These are phyloP conservation scores for Trematomus loennbergii DNA, from an alignment of 2,113 vertebrate species.

Conservation along the genomic window DNA sequence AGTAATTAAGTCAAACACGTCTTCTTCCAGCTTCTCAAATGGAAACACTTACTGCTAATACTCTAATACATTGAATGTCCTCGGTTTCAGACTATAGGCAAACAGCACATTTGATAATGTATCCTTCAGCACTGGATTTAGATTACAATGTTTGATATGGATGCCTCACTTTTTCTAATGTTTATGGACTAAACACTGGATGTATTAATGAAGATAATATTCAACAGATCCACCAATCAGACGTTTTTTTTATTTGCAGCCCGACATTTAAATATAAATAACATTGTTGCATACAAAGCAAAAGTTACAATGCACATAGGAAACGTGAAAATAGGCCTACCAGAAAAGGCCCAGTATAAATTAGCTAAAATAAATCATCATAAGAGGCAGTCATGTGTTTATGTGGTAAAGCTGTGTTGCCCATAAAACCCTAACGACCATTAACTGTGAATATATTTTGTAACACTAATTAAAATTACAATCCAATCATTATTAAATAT, in stretches of 20 bases:
- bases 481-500: background rate
- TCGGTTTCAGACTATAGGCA: background rate
- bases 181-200: no score
- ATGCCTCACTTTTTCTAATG: background rate
- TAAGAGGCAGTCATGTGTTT: background rate
- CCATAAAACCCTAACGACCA: background rate
- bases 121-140: no score
- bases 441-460: background rate
- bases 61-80: background rate
- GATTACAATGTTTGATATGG: no score
- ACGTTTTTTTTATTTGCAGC: background rate
- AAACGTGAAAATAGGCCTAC: background rate
- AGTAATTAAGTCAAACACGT: background rate
- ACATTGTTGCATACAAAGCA: background rate
- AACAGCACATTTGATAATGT: no score
- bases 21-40: background rate
- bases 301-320: no score
- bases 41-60: background rate
- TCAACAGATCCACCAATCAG: background rate
- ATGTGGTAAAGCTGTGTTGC: background rate
- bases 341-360: background rate
- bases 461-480: constrained; percentile 8
- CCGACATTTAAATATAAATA: background rate
- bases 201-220: background rate
- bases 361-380: background rate